Evolutionary conservation across 2,797 vertebrate genomes (phyloP).

Genomic region (Peromyscus attwateri): DNA sequence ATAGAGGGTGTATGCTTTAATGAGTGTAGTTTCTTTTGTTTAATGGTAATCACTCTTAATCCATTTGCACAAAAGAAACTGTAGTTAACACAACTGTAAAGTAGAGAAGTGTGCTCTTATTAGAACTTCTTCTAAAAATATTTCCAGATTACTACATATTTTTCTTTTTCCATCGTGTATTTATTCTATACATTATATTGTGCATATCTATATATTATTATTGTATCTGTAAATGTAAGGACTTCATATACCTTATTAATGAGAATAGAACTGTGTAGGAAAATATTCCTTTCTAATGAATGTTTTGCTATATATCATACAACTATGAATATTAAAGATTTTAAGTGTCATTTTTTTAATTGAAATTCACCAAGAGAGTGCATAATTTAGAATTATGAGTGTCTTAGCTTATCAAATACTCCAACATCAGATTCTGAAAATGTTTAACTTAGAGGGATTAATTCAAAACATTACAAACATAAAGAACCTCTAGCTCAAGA

Average conservation of each 20-base stretch:
- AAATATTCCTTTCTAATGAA: constrained; percentile 15
- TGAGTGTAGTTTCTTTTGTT: constrained; percentile 76
- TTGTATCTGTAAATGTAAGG: not conserved
- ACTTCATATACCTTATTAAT: not conserved
- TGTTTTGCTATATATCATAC: not conserved
- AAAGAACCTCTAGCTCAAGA: not conserved
- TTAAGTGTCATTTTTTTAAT: constrained; percentile 19
- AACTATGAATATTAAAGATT: not conserved
- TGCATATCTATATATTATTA: not conserved
- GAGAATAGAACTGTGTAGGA: not conserved
- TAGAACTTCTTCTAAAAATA: constrained; percentile 37
- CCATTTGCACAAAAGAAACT: constrained; percentile 49
- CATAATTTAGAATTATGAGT: constrained; percentile 28
- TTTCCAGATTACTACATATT: not conserved
- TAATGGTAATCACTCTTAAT: constrained; percentile 69
- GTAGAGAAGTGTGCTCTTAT: not conserved
- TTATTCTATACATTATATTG: not conserved
- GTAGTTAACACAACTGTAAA: constrained; percentile 44
- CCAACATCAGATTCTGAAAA: not conserved
- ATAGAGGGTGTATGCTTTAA: constrained; percentile 67
- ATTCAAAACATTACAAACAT: not conserved
- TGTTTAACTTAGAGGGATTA: not conserved
- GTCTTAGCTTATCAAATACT: not conserved
- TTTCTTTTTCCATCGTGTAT: not conserved
- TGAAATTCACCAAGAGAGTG: not conserved